Evolutionary conservation across 2,797 vertebrate species (phyloP).

Genomic region (Enteromius trimaculatus): DNA sequence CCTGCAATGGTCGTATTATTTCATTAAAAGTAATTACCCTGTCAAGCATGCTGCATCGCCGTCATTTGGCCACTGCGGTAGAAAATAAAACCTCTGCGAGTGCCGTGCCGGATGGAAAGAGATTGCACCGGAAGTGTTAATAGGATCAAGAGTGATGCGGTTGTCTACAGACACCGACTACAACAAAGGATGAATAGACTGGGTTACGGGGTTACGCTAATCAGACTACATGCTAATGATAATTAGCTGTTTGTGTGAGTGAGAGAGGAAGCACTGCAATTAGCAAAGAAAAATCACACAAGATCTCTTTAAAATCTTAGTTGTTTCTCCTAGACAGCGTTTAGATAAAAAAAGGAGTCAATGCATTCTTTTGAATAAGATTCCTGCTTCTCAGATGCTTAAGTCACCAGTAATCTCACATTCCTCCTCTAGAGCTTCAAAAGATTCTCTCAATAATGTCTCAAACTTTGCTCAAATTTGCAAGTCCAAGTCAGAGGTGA

Average conservation of each 20-base stretch:
- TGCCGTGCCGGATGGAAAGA: slow-evolving; percentile 65
- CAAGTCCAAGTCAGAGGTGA: neutral
- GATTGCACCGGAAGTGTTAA: slow-evolving; percentile 72
- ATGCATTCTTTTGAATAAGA: no score
- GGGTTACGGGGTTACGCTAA: neutral
- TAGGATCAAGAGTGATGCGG: slow-evolving; percentile 56
- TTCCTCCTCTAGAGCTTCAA: neutral
- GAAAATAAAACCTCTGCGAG: slow-evolving; percentile 71
- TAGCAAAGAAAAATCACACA: neutral
- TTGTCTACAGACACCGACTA: neutral
- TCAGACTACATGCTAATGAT: slow-evolving; percentile 16
- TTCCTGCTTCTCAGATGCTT: neutral
- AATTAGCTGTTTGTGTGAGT: slow-evolving; percentile 24
- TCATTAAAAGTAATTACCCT: slow-evolving; percentile 82
- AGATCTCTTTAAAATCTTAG: neutral
- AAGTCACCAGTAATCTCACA: neutral
- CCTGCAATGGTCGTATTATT: slow-evolving; percentile 78
- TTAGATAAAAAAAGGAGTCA: neutral
- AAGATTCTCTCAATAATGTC: neutral
- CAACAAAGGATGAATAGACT: slow-evolving; percentile 21
- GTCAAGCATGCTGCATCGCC: slow-evolving; percentile 74
- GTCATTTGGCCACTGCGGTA: slow-evolving; percentile 72
- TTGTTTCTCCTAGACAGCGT: neutral
- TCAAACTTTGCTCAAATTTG: neutral
- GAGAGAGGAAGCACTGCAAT: neutral